Evolutionary conservation across 2,113 vertebrate species (phyloP).

Genomic region (Regulus satrapa): DNA sequence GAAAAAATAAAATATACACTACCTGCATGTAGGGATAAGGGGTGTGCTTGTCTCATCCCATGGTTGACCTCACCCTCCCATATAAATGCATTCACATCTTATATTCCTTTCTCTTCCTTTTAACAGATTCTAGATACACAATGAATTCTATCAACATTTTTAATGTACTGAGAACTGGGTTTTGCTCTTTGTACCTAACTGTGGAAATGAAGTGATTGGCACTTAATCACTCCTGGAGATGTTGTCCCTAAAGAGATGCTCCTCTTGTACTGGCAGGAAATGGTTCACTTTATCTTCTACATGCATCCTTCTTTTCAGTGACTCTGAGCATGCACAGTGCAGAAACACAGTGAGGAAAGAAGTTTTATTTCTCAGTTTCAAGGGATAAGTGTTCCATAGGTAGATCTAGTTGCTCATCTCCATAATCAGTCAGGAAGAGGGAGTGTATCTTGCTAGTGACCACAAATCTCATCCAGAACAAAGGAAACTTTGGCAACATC

Average conservation of each 20-base stretch:
- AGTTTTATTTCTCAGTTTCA: background rate
- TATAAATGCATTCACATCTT: background rate
- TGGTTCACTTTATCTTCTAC: background rate
- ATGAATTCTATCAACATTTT: background rate
- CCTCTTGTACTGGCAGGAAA: background rate
- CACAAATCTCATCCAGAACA: background rate
- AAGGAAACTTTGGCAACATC: background rate
- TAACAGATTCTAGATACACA: background rate
- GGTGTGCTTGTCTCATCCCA: background rate
- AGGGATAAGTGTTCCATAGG: background rate
- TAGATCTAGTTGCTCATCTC: background rate
- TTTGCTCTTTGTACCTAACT: background rate
- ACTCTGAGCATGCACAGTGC: background rate
- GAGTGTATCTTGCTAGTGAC: background rate
- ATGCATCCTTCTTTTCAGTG: background rate
- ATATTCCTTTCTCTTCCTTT: background rate
- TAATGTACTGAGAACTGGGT: background rate
- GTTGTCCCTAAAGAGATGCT: background rate
- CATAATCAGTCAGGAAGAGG: background rate
- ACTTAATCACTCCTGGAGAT: background rate
- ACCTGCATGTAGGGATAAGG: background rate
- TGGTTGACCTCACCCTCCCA: background rate
- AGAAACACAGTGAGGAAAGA: background rate
- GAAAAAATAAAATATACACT: background rate
- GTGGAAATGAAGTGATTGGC: background rate